phyloP scores from a whole-genome alignment of 92 coral and sea anemone species.

The Actinostola sp. region DNA sequence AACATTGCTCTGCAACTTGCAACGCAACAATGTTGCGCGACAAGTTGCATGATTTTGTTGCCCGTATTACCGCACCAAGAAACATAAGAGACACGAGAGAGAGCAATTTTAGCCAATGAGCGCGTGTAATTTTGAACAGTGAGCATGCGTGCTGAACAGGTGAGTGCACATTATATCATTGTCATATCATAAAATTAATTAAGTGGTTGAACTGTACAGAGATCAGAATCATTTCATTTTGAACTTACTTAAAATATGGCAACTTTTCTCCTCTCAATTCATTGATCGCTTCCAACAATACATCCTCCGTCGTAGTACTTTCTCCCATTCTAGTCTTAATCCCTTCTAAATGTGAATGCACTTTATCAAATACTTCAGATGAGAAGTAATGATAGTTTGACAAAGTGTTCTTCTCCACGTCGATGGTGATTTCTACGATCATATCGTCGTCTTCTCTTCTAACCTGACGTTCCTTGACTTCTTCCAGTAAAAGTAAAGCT shows the following conservation, averaged over 20 bases:
- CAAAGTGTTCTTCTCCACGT: conserved; percentile 24
- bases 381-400: conserved; percentile 34
- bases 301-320: conserved; percentile 21
- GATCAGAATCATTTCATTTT: background rate
- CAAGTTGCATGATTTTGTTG: too few relatives aligned
- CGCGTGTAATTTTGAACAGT: too few relatives aligned
- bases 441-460: conserved; percentile 44
- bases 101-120: too few relatives aligned
- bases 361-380: conserved; percentile 5
- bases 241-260: conserved; percentile 44
- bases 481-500: conserved; percentile 24
- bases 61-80: too few relatives aligned
- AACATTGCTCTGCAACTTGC: too few relatives aligned
- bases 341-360: background rate
- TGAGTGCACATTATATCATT: too few relatives aligned
- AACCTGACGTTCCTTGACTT: conserved; percentile 39
- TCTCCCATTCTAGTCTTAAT: background rate
- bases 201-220: background rate
- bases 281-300: conserved; percentile 2
- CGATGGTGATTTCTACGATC: conserved; percentile 27
- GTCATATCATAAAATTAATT: too few relatives aligned
- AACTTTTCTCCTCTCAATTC: conserved; percentile 21
- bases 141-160: too few relatives aligned
- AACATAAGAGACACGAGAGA: too few relatives aligned
- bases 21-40: too few relatives aligned